A percentile compares a stretch with the other conserved stretches of the same genome.
Evolutionary conservation across 1,140 invertebrate genomes (phyloP).

Genomic region (Drosophila leontia): DNA sequence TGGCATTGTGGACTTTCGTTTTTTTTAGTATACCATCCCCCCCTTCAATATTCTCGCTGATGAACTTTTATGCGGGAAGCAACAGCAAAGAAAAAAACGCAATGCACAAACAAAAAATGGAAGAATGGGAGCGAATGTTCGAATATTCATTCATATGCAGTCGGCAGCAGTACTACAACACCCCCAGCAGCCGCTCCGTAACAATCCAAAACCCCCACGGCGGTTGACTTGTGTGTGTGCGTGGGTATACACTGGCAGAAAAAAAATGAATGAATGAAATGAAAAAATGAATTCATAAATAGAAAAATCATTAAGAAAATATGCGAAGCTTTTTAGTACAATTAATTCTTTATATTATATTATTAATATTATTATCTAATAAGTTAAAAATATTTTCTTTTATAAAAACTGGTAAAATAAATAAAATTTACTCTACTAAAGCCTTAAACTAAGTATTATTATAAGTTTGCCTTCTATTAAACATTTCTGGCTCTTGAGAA

Average conservation of each 20-base stretch:
- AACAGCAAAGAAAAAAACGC: conserved; percentile 31
- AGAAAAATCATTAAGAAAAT: fast-evolving
- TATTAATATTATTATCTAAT: no score
- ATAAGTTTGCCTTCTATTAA: no score
- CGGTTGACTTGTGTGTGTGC: conserved; percentile 60
- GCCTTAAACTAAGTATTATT: no score
- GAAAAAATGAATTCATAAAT: no score
- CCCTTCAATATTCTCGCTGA: conserved; percentile 75
- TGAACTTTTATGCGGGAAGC: conserved; percentile 73
- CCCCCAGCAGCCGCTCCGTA: neutral
- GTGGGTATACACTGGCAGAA: conserved; percentile 13
- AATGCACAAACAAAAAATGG: conserved; percentile 39
- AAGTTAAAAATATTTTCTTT: no score
- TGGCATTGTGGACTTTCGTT: conserved; percentile 62
- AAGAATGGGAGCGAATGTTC: conserved; percentile 57
- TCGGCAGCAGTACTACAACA: conserved; percentile 58
- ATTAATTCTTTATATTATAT: no score
- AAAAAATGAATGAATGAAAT: no score
- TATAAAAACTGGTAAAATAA: no score
- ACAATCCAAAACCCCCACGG: conserved; percentile 54
- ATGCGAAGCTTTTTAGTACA: no score
- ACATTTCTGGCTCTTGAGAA: no score
- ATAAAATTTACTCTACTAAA: no score
- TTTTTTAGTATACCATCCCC: conserved; percentile 41
- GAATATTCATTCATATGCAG: conserved; percentile 83